phyloP scores from a whole-genome alignment of 1,140 invertebrate species.

The Drosophila tristis region DNA sequence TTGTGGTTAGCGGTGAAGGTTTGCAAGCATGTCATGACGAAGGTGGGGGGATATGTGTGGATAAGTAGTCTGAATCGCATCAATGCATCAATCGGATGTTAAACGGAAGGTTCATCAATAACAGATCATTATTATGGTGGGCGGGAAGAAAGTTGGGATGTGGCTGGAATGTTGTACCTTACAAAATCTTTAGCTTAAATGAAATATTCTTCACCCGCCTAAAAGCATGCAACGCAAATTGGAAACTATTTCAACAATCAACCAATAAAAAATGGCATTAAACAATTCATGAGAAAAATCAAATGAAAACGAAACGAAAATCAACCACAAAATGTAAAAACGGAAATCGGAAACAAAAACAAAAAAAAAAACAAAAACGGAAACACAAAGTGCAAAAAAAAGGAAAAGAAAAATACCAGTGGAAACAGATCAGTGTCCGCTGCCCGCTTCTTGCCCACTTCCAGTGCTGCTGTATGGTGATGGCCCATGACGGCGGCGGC shows the following conservation, averaged over 20 bases:
- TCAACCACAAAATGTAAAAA: conserved; percentile 16
- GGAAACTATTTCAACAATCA: conserved; percentile 28
- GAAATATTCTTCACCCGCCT: conserved; percentile 3
- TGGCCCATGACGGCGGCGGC: conserved; percentile 73
- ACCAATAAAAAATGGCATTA: conserved; percentile 28
- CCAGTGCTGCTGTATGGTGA: conserved; percentile 75
- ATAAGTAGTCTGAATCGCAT: neutral
- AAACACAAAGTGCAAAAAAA: conserved; percentile 40
- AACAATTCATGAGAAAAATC: conserved; percentile 25
- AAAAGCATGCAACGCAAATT: conserved; percentile 43
- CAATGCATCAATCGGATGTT: neutral
- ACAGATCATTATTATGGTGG: neutral
- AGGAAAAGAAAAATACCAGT: conserved; percentile 89
- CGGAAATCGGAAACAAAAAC: conserved; percentile 33
- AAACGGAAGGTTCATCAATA: conserved; percentile 8
- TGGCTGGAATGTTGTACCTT: neutral
- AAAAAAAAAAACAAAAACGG: conserved; percentile 38
- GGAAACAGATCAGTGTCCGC: conserved; percentile 90
- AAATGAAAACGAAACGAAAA: conserved; percentile 22
- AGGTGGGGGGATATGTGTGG: neutral
- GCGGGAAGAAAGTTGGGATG: neutral
- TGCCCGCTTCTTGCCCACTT: conserved; percentile 92
- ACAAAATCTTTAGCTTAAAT: neutral
- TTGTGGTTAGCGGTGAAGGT: conserved; percentile 37
- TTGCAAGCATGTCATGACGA: conserved; percentile 11